A percentile compares a stretch with the other conserved stretches of the same genome.
These are phyloP conservation scores for Drosophila aff. DNA, from an alignment of 1,140 invertebrate species.

Conservation along the genomic window DNA sequence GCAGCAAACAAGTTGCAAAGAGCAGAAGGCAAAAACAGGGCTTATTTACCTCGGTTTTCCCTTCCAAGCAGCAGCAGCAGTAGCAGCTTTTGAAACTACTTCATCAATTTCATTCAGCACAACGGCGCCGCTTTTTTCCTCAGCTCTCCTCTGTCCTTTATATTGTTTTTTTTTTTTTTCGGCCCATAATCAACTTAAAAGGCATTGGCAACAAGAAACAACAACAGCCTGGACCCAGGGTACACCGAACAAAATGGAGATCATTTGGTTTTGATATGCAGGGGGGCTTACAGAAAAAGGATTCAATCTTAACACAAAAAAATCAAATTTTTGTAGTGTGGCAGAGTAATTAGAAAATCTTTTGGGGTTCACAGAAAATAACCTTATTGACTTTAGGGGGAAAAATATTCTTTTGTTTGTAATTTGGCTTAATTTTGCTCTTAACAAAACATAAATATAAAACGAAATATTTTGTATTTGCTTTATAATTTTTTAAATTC, in stretches of 20 bases:
- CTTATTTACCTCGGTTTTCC: conserved; percentile 42
- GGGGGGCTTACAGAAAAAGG: background rate
- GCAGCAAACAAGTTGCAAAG: conserved; percentile 74
- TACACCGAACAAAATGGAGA: conserved; percentile 20
- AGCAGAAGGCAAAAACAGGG: conserved; percentile 74
- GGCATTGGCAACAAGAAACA: conserved; percentile 64
- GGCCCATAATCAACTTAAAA: conserved; percentile 77
- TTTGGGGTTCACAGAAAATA: background rate
- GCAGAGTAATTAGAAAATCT: background rate
- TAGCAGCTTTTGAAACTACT: conserved; percentile 67
- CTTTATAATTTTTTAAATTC: too few relatives aligned
- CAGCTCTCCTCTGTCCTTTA: conserved; percentile 5
- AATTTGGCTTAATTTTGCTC: too few relatives aligned
- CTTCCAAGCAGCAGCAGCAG: conserved; percentile 15
- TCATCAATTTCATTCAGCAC: conserved; percentile 80
- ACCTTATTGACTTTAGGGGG: too few relatives aligned
- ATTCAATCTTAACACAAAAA: background rate
- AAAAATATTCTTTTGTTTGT: background rate
- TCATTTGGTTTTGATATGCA: background rate
- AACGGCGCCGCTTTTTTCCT: conserved; percentile 45
- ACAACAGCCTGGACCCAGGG: conserved; percentile 19
- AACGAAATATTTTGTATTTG: background rate
- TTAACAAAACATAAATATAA: background rate
- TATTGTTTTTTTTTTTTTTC: conserved; percentile 29
- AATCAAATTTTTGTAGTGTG: background rate